Base-by-base conservation (phyloP, 2,797 vertebrate genomes). In the Hylomyscus alleni region DNA sequence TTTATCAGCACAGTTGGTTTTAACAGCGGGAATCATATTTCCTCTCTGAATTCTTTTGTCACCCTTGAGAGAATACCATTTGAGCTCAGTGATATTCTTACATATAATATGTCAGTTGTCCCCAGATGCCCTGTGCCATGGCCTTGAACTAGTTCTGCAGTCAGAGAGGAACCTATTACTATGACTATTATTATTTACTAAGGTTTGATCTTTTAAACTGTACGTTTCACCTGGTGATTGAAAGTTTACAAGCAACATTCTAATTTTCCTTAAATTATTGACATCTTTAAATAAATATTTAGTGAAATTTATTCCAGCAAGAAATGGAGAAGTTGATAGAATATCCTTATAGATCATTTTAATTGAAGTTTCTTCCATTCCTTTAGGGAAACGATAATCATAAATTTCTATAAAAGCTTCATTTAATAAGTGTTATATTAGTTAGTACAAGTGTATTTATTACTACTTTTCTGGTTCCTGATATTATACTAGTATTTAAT, bases 111-210 rank as follows among this genome's bases (percentile, higher is more conserved):
- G 62, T 86, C 54, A 29, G 5, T 69, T 73, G 81, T 92, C 52
- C 50, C 24, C 34, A 75, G 54, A n/a, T 85, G 60, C 13, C 13
- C n/a, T 58, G 47, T 50, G 26, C 44, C 34, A 5, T 31, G 62
- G 65, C 52, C 47, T 94, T 75, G 60, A 91, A 86, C 31, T 62
- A 95, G 20, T 78, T 94, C 76, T 82, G 67, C 89, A 95, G 81
- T 40, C 26, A 78, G 67, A 90, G 19, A 19, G 13, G 91, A 22
- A 13, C 8, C 24, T n/a, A 1, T 72, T 72, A 37, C 4, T 56
- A 19, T 56, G 69, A 58, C 12, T 94, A 8, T 52, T 81, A 5
- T 54, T 62, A 82, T 29, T 96, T 88, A 87, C 11, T 89, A 62
- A 90, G 4, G 5, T 54, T 15, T 40, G n/a, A 9, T 91, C 26